Evolutionary conservation across 2,797 vertebrate genomes (phyloP), one percentile per base, ranked within the genome.

Genomic region (Halcyon smyrnensis): DNA sequence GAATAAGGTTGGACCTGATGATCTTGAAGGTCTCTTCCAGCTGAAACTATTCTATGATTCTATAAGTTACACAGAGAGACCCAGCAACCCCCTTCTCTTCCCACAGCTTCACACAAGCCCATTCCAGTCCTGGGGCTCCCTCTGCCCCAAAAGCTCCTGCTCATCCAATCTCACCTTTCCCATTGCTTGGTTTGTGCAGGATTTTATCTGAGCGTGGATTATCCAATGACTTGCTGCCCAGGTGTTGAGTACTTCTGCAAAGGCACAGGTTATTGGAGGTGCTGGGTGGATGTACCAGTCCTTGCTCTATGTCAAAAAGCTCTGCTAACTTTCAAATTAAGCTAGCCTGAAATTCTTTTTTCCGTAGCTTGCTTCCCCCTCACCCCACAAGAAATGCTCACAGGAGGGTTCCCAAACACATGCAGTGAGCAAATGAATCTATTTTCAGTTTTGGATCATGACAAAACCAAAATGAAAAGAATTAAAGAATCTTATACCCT

Each of bases 191-290:
- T n/a, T 28, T 67, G 32, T 57, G 28, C 57, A n/a, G 24, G 46
- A n/a, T 8, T 28, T 30, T 53, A 56, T 25, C 39, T 36, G 18
- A 43, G 17, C 2, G 0, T 0, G 2, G 19, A 5, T 41, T n/a
- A 16, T 45, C 25, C 4, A 1, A 8, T 15, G 53, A 30, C 5
- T 51, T 53, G 34, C 12, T 50, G 64, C 48, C n/a, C 37, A 51
- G 3, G 5, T 17, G 28, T 24, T 30, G 28, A 78, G 62, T 25
- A 19, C 32, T 56, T 59, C 46, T 69, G 68, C 41, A 50, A 54
- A 84, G 37, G 23, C 24, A 12, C 13, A 20, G 75, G 8, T n/a
- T 54, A 11, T 23, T n/a, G 23, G 54, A 28, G 39, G 16, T 57
- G 27, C 57, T 87, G 69, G 28, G 32, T 50, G 37, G 36, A 39